These are phyloP conservation scores for Campodea augens DNA, from an alignment of 1,140 invertebrate genomes.

Conservation along the genomic window DNA sequence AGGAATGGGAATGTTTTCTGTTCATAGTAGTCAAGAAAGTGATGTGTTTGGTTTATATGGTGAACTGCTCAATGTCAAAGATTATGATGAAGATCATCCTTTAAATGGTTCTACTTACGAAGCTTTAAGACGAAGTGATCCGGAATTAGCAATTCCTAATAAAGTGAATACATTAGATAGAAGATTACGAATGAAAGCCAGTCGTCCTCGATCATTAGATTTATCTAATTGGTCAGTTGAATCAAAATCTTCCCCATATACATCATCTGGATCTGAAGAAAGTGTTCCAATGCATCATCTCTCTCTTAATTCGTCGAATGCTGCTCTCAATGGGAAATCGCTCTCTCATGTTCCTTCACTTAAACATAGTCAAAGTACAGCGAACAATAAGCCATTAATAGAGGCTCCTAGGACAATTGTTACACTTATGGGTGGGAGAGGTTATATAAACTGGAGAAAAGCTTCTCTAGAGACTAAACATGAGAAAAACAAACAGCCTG, in stretches of 20 bases:
- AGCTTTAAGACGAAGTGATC: slow-evolving; percentile 52
- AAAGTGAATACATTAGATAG: slow-evolving; percentile 55
- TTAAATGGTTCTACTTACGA: slow-evolving; percentile 43
- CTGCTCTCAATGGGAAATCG: slow-evolving; percentile 9
- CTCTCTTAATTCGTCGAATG: slow-evolving; percentile 26
- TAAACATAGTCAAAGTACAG: slow-evolving; percentile 7
- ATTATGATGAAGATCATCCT: slow-evolving; percentile 54
- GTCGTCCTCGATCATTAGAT: slow-evolving; percentile 57
- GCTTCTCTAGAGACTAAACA: slow-evolving; percentile 31
- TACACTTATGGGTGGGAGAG: slow-evolving; percentile 66
- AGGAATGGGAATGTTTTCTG: slow-evolving; percentile 32
- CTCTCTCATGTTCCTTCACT: slow-evolving; percentile 5
- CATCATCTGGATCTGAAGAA: slow-evolving; percentile 60
- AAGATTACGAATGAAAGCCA: slow-evolving; percentile 54
- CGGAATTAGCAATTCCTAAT: slow-evolving; percentile 58
- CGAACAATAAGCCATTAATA: too few species aligned
- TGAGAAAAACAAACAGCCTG: slow-evolving; percentile 23
- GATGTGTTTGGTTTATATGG: slow-evolving; percentile 78
- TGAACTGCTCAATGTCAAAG: slow-evolving; percentile 71
- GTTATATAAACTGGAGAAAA: slow-evolving; percentile 65
- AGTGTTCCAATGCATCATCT: slow-evolving; percentile 39
- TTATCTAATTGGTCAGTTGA: slow-evolving; percentile 74
- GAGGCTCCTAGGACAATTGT: slow-evolving; percentile 52
- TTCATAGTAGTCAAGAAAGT: slow-evolving; percentile 26
- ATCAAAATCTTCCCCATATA: slow-evolving; percentile 57